These are phyloP conservation scores for Anisognathus igniventris DNA, from an alignment of 2,797 vertebrate genomes.

Conservation along the genomic window DNA sequence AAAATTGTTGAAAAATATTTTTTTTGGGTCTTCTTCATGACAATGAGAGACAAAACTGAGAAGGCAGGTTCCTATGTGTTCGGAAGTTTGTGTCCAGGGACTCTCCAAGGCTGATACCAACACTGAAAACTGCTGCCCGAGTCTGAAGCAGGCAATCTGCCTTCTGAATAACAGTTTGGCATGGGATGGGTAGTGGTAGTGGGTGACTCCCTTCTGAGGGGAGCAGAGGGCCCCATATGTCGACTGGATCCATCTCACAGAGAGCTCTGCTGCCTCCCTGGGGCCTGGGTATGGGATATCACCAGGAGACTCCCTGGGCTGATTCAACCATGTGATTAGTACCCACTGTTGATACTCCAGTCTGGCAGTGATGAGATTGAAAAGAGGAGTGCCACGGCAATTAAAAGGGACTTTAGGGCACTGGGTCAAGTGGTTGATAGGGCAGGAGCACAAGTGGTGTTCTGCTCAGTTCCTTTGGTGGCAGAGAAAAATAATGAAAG, in stretches of 20 bases:
- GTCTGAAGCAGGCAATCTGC: not conserved
- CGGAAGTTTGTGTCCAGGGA: not conserved
- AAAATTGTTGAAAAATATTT: not conserved
- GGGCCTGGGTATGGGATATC: not conserved
- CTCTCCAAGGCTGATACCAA: not conserved
- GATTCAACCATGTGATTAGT: not conserved
- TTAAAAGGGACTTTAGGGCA: not conserved
- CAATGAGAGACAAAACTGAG: not conserved
- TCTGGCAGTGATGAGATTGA: not conserved
- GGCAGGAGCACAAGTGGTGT: not conserved
- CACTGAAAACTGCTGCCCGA: not conserved
- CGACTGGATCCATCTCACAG: accelerated
- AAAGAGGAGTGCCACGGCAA: not conserved
- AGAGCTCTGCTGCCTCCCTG: not conserved
- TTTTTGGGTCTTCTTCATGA: not conserved
- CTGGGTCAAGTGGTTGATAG: not conserved
- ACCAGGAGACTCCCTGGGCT: not conserved
- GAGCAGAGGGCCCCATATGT: not conserved
- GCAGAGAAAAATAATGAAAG: not conserved
- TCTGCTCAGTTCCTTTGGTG: not conserved
- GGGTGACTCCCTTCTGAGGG: not conserved
- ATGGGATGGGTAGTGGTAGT: no score
- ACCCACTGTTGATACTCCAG: not conserved
- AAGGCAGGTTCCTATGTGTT: not conserved
- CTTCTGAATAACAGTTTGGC: not conserved